Evolutionary conservation across 1,140 invertebrate genomes (phyloP).

Genomic region (Polypedilum pembai): DNA sequence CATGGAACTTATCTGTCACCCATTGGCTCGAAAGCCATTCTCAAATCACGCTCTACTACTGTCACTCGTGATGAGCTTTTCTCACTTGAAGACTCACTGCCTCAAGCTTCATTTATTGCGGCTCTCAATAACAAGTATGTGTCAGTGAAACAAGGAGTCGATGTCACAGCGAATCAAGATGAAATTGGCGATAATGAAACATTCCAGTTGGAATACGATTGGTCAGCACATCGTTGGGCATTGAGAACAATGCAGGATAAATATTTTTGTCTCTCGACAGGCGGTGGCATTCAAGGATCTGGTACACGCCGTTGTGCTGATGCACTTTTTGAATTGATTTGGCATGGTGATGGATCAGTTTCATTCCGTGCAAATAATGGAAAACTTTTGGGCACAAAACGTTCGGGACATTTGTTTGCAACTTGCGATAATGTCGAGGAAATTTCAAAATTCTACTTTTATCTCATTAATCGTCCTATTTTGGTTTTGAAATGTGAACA

Average conservation of each 20-base stretch:
- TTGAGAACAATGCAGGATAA: conserved; percentile 93
- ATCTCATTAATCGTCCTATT: conserved; percentile 86
- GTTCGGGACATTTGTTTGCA: conserved; percentile 88
- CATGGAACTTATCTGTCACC: conserved; percentile 85
- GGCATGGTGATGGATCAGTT: conserved; percentile 85
- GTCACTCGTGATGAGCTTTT: conserved; percentile 95
- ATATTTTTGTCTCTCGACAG: conserved; percentile 90
- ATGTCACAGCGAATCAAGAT: conserved; percentile 96
- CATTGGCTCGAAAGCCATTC: conserved; percentile 88
- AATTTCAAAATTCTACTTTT: conserved; percentile 86
- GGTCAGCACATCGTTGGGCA: conserved; percentile 81
- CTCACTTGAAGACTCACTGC: conserved; percentile 90
- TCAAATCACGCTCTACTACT: conserved; percentile 85
- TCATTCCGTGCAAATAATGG: conserved; percentile 90
- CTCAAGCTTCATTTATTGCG: conserved; percentile 87
- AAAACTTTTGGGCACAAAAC: conserved; percentile 87
- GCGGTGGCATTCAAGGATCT: conserved; percentile 87
- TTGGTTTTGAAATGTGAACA: conserved; percentile 91
- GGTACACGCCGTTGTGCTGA: conserved; percentile 68
- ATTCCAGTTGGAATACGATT: conserved; percentile 93
- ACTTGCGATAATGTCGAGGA: conserved; percentile 82
- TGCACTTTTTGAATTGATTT: conserved; percentile 82
- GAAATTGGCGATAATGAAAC: conserved; percentile 93
- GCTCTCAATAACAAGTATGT: conserved; percentile 89
- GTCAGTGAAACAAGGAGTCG: conserved; percentile 96